A percentile compares a stretch with the other conserved stretches of the same genome.
These are phyloP conservation scores for Ophion costatus DNA, from an alignment of 2,888 invertebrate genomes.

Conservation along the genomic window DNA sequence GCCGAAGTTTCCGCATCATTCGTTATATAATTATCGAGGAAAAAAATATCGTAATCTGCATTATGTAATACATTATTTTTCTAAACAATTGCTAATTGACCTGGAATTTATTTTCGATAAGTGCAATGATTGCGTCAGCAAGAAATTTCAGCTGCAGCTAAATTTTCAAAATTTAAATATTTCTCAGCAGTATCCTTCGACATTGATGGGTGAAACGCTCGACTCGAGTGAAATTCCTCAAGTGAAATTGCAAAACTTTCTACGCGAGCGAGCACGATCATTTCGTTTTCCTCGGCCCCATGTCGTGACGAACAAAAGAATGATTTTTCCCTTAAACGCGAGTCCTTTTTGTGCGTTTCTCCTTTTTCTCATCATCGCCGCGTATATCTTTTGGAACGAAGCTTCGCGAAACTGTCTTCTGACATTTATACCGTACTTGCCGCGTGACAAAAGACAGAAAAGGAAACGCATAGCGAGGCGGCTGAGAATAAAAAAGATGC, in stretches of 20 bases:
- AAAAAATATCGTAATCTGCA: too few species aligned
- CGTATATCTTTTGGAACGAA: constrained; percentile 21
- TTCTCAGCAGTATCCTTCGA: too few species aligned
- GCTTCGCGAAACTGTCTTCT: constrained; percentile 1
- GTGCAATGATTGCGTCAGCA: too few species aligned
- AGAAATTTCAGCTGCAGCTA: too few species aligned
- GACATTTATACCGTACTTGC: constrained; percentile 26
- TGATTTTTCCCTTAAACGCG: not conserved
- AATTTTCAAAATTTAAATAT: too few species aligned
- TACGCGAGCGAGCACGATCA: not conserved
- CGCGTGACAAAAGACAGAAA: constrained; percentile 10
- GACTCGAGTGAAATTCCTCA: not conserved
- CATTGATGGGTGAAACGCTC: too few species aligned
- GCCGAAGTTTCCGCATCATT: too few species aligned
- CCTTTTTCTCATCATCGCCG: constrained; percentile 6
- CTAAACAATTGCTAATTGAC: too few species aligned
- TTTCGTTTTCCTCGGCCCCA: not conserved
- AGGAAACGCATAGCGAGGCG: constrained; percentile 3
- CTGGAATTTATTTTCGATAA: too few species aligned
- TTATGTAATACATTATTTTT: too few species aligned
- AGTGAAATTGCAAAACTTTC: not conserved
- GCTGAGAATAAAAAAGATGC: not conserved
- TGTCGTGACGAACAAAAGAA: not conserved
- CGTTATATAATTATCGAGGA: too few species aligned
- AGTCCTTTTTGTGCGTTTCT: not conserved